phyloP scores from a whole-genome alignment of 2,888 invertebrate genomes.

The Nemoura dubitans region DNA sequence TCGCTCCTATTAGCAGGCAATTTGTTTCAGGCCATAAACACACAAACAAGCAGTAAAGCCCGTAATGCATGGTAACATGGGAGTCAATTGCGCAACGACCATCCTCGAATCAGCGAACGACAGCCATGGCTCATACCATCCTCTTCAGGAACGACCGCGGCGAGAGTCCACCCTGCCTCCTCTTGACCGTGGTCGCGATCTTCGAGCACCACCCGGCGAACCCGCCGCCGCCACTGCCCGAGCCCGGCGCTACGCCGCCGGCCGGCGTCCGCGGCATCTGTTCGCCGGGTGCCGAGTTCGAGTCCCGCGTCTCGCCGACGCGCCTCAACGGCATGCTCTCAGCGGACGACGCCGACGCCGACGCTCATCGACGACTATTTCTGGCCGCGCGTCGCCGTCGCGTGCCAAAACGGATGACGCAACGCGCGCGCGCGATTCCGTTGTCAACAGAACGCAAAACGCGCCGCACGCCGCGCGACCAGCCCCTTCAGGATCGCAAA shows the following conservation, averaged over 20 bases:
- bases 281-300: conserved; percentile 37
- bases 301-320: conserved; percentile 52
- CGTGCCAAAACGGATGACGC: conserved; percentile 37
- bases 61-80: too few relatives aligned
- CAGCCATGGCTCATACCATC: neutral
- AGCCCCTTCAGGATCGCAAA: too few relatives aligned
- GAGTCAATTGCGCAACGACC: too few relatives aligned
- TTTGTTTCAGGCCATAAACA: too few relatives aligned
- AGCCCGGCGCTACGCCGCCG: conserved; percentile 41
- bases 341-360: conserved; percentile 57
- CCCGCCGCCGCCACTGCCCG: conserved; percentile 49
- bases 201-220: conserved; percentile 58
- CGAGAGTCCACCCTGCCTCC: conserved; percentile 55
- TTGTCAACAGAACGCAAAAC: neutral
- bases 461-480: neutral
- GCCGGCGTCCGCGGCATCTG: neutral
- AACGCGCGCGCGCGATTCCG: neutral
- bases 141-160: conserved; percentile 51
- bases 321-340: conserved; percentile 51
- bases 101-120: neutral
- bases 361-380: conserved; percentile 55
- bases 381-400: conserved; percentile 44
- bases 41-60: too few relatives aligned
- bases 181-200: conserved; percentile 58
- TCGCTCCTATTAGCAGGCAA: too few relatives aligned